phyloP scores from a whole-genome alignment of 23 tunicate species.

The Ciona savignyi region DNA sequence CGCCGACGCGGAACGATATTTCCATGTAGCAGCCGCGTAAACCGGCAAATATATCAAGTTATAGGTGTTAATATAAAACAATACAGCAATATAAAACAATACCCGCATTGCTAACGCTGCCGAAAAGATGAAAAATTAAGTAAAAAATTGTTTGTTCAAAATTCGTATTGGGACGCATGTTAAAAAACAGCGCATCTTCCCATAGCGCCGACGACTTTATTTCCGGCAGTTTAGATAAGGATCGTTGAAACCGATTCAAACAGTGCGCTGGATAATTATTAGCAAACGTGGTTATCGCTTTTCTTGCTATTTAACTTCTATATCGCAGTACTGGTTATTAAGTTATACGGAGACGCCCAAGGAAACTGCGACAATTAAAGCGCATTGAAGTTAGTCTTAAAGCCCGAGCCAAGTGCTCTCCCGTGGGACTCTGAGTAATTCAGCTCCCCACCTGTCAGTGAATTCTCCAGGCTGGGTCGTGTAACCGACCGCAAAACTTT shows the following conservation, averaged over 20 bases:
- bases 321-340: background rate
- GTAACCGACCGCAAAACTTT: background rate
- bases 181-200: too few species aligned
- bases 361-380: background rate
- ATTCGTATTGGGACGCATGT: too few species aligned
- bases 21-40: too few species aligned
- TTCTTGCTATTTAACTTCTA: background rate
- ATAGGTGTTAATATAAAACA: too few species aligned
- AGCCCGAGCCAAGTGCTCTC: background rate
- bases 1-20: too few species aligned
- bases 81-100: too few species aligned
- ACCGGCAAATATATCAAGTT: too few species aligned
- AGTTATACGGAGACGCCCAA: background rate
- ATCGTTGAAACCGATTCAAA: background rate
- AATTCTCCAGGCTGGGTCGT: background rate
- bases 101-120: too few species aligned
- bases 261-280: background rate
- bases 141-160: too few species aligned
- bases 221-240: background rate
- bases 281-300: background rate
- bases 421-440: background rate
- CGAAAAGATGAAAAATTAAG: too few species aligned
- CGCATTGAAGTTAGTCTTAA: background rate
- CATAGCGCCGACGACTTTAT: background rate
- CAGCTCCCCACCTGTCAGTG: background rate